phyloP scores from a whole-genome alignment of 92 coral and sea anemone species.

The Phenganax marumi region DNA sequence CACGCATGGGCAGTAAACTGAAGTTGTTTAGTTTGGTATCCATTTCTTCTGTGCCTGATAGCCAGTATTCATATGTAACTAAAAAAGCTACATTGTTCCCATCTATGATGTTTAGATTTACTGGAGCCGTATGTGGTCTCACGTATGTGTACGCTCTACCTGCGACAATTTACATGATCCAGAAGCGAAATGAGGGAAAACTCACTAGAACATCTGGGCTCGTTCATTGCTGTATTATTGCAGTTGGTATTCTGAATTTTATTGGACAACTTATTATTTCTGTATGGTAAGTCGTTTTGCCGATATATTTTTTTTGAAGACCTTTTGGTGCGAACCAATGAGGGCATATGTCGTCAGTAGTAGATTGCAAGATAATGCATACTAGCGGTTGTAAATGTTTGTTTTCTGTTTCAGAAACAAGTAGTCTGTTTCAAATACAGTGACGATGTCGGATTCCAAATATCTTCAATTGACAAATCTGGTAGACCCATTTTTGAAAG shows the following conservation, averaged over 20 bases:
- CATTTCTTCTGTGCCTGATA: neutral
- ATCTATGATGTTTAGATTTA: slow-evolving; percentile 57
- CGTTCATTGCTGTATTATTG: slow-evolving; percentile 66
- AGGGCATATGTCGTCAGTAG: too few species aligned
- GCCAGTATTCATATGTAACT: too few species aligned
- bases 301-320: neutral
- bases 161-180: slow-evolving; percentile 71
- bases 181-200: slow-evolving; percentile 50
- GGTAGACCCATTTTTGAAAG: too few species aligned
- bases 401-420: too few species aligned
- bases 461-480: too few species aligned
- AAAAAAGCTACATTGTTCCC: neutral
- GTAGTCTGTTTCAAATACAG: too few species aligned
- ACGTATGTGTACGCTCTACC: slow-evolving; percentile 92
- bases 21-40: too few species aligned
- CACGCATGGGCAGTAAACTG: too few species aligned
- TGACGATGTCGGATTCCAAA: too few species aligned
- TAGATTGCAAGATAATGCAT: too few species aligned
- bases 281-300: slow-evolving; percentile 13
- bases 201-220: slow-evolving; percentile 60
- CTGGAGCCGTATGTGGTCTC: slow-evolving; percentile 87
- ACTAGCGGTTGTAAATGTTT: too few species aligned
- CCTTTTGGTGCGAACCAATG: too few species aligned
- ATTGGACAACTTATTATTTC: slow-evolving; percentile 70
- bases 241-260: slow-evolving; percentile 76